A percentile compares a stretch with the other conserved stretches of the same genome.
These are phyloP conservation scores for Drosophila basisetae DNA, from an alignment of 2,888 invertebrate species.

Conservation along the genomic window DNA sequence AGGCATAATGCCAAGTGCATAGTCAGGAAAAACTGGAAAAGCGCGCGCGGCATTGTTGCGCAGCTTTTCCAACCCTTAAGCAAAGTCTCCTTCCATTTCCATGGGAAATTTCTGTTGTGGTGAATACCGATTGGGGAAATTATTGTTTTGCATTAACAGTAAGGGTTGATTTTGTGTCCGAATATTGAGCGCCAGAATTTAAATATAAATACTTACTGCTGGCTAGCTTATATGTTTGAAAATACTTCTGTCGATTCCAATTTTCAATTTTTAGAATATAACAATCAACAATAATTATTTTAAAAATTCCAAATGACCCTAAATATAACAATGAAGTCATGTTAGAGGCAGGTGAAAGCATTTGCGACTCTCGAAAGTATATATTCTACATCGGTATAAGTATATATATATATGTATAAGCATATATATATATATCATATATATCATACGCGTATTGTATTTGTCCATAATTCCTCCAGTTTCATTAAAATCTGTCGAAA, in stretches of 20 bases:
- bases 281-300: neutral
- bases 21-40: conserved; percentile 82
- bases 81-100: conserved; percentile 54
- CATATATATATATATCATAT: neutral
- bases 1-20: conserved; percentile 86
- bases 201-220: neutral
- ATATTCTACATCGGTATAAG: neutral
- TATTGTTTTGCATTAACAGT: neutral
- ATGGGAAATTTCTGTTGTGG: conserved; percentile 37
- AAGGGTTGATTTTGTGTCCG: conserved; percentile 21
- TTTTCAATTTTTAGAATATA: accelerated
- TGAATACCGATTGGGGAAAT: conserved; percentile 19
- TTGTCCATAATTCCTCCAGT: neutral
- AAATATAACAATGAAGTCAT: accelerated
- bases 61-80: conserved; percentile 78
- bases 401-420: neutral
- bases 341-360: too few relatives aligned
- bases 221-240: neutral
- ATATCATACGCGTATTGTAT: neutral
- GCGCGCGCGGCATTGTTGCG: conserved; percentile 68
- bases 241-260: neutral
- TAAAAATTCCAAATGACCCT: neutral
- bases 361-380: neutral
- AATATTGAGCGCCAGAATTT: conserved; percentile 4
- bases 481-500: neutral